A percentile compares a stretch with the other conserved stretches of the same genome.
phyloP scores from a whole-genome alignment of 1,140 invertebrate species.

The Caenorhabditis tropicalis region DNA sequence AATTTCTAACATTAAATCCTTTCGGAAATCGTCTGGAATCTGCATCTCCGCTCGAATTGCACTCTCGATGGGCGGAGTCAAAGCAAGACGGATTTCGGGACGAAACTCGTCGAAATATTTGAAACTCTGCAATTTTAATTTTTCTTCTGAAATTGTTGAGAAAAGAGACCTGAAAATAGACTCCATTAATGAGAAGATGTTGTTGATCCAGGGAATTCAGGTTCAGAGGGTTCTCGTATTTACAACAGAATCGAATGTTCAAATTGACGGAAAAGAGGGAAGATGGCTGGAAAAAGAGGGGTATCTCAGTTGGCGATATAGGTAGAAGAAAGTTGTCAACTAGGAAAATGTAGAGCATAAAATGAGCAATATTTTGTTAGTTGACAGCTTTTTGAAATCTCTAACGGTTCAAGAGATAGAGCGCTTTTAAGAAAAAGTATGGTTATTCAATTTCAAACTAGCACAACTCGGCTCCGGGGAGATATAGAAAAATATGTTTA shows the following conservation, averaged over 20 bases:
- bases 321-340: no score
- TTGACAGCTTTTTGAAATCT: no score
- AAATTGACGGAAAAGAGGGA: background rate
- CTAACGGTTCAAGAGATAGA: no score
- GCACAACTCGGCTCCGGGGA: no score
- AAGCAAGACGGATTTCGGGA: background rate
- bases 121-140: background rate
- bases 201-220: background rate
- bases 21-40: background rate
- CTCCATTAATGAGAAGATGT: background rate
- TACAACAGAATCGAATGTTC: slow-evolving; percentile 12
- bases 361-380: no score
- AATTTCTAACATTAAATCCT: background rate
- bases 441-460: no score
- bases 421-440: no score
- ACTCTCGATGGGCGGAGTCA: background rate
- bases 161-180: slow-evolving; percentile 2
- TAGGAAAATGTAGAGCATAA: no score
- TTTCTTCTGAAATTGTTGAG: background rate
- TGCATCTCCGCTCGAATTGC: slow-evolving; percentile 8
- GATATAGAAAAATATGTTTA: no score
- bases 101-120: slow-evolving; percentile 9
- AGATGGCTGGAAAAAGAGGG: background rate
- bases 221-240: background rate
- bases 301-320: no score